These are phyloP conservation scores for Emydoidea blandingii DNA, from an alignment of 2,797 vertebrate species.

Conservation along the genomic window DNA sequence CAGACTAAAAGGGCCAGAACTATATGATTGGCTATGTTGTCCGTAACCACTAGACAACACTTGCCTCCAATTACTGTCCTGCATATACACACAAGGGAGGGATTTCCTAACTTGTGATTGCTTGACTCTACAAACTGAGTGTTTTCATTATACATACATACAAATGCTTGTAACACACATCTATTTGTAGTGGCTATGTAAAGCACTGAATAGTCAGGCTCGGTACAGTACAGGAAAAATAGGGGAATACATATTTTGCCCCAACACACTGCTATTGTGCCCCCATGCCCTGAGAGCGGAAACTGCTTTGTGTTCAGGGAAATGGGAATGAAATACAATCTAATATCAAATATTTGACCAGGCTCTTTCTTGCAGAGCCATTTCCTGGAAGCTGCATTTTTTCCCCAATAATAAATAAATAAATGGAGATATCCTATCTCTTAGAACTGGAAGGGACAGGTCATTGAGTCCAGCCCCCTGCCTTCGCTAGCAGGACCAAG, in stretches of 20 bases:
- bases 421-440: too few species aligned
- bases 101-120: neutral
- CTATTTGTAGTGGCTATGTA: neutral
- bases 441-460: too few species aligned
- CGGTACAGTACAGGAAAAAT: neutral
- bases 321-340: neutral
- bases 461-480: too few species aligned
- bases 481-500: too few species aligned
- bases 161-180: neutral
- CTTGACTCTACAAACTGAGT: neutral
- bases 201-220: neutral
- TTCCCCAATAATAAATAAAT: accelerated
- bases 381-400: neutral
- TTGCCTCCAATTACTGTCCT: neutral
- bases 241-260: neutral
- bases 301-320: neutral
- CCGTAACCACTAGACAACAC: neutral
- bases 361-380: neutral
- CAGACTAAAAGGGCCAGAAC: neutral
- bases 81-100: neutral
- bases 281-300: neutral
- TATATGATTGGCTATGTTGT: neutral
- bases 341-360: accelerated
- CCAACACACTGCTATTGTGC: neutral
- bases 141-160: neutral